Base-by-base conservation (phyloP, 2,888 invertebrate genomes). In the Campaea margaritaria region DNA sequence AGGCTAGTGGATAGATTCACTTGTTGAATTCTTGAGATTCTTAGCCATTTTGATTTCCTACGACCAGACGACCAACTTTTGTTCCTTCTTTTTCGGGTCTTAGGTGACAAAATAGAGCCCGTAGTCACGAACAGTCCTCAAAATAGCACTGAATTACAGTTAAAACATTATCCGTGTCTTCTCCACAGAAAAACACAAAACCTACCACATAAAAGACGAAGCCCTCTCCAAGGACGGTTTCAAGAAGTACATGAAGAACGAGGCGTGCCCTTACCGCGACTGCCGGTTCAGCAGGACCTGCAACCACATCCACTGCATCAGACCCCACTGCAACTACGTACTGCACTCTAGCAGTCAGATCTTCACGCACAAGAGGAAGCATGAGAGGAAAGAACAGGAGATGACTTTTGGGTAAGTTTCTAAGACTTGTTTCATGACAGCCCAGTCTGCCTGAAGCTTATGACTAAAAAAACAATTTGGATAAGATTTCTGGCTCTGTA, bases 171-270 rank as follows among this genome's bases (percentile, higher is more conserved):
- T 9, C 31, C 1, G 1, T 31, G 10, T 53, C 14, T 12, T 12
- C 3, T 16, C 28, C 90, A 14, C 93, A 99, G 99, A 99, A 91
- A 99, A 99, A 91, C 99, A 99, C 93, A 99, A 99, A 88, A 96
- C 98, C 1, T 99, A 99, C 83, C 99, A 99, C 88, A 97, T 99
- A 81, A 99, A 99, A 89, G 99, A 99, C 89, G 98, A 98, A 82
- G 98, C 99, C 68, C 93, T 99, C 46, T 96, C 97, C 41, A 95
- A 97, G 66, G 99, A 99, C 82, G 99, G 99, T 14, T 99, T 99
- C 93, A 99, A 99, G 89, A 99, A 99, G 86, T 99, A 98, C 88
- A 97, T 99, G 95, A 99, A 99, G 87, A 98, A 98, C 72, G 99
- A 99, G 81, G 94, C 95, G 0, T 99, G 99, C 75, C 96, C 96